Evolutionary conservation across 2,888 invertebrate genomes (phyloP).

Genomic region (Drosophila multiciliata): DNA sequence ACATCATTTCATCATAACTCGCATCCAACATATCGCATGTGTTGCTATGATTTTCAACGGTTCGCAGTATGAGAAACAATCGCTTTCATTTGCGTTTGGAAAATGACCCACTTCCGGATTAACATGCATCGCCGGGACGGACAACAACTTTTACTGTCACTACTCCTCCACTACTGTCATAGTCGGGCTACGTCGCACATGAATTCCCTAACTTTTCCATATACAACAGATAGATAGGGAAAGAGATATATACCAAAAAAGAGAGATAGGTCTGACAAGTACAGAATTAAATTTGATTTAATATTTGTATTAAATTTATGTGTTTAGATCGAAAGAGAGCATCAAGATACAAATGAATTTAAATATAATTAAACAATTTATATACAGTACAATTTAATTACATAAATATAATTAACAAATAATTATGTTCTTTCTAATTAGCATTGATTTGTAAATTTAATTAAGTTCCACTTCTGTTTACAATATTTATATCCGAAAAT

Average conservation of each 20-base stretch:
- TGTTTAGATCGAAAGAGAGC: not conserved
- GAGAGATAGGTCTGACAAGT: not conserved
- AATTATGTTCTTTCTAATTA: not conserved
- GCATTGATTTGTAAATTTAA: not conserved
- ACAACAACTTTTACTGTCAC: slow-evolving; percentile 69
- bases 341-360: not conserved
- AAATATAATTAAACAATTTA: not conserved
- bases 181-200: slow-evolving; percentile 11
- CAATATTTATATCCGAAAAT: not conserved
- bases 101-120: slow-evolving; percentile 78
- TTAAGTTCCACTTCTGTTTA: not conserved
- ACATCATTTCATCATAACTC: slow-evolving; percentile 9
- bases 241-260: not conserved
- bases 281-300: not conserved
- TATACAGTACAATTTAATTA: not conserved
- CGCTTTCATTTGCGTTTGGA: slow-evolving; percentile 78
- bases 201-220: slow-evolving; percentile 21
- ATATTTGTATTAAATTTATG: not conserved
- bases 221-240: not conserved
- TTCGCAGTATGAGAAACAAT: slow-evolving; percentile 45
- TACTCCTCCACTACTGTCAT: slow-evolving; percentile 20
- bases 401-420: not conserved
- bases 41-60: slow-evolving; percentile 64
- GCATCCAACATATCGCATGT: slow-evolving; percentile 44
- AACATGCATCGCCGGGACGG: slow-evolving; percentile 53